These are phyloP conservation scores for Diachasmimorpha longicaudata DNA, from an alignment of 1,140 invertebrate genomes.

Conservation along the genomic window DNA sequence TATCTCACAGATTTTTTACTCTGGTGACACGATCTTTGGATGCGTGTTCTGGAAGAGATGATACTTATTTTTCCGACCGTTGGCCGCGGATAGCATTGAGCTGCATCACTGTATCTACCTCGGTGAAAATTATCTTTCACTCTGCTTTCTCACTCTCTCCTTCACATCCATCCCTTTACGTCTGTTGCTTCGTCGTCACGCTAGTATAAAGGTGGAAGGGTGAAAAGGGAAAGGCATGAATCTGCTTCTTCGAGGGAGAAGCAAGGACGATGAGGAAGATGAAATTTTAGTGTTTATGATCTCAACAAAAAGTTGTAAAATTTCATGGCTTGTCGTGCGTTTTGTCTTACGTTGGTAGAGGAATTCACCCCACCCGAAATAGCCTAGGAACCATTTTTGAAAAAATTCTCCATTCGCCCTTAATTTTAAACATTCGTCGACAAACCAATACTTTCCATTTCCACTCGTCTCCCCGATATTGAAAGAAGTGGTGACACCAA, in stretches of 20 bases:
- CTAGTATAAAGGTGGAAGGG: neutral
- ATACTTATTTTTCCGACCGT: conserved; percentile 58
- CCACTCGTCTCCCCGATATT: too few relatives aligned
- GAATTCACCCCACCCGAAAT: too few relatives aligned
- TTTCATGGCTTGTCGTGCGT: too few relatives aligned
- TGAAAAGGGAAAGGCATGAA: conserved; percentile 2
- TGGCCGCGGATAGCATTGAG: conserved; percentile 47
- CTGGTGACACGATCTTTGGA: conserved; percentile 16
- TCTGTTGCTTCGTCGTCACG: neutral
- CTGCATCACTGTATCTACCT: neutral
- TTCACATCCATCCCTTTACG: conserved; percentile 18
- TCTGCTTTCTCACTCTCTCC: neutral
- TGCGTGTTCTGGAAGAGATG: conserved; percentile 56
- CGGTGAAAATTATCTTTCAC: too few relatives aligned
- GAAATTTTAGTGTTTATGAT: conserved; percentile 49
- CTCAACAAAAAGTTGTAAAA: too few relatives aligned
- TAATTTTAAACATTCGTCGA: too few relatives aligned
- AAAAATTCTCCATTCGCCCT: too few relatives aligned
- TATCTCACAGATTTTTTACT: neutral
- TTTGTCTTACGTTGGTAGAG: too few relatives aligned
- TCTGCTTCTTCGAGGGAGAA: neutral
- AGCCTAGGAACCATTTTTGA: too few relatives aligned
- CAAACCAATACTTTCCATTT: too few relatives aligned
- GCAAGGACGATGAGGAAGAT: conserved; percentile 26
- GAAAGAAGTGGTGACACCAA: too few relatives aligned